These are phyloP conservation scores for Eretmodus cyanostictus DNA, from an alignment of 2,113 vertebrate species.

Conservation along the genomic window DNA sequence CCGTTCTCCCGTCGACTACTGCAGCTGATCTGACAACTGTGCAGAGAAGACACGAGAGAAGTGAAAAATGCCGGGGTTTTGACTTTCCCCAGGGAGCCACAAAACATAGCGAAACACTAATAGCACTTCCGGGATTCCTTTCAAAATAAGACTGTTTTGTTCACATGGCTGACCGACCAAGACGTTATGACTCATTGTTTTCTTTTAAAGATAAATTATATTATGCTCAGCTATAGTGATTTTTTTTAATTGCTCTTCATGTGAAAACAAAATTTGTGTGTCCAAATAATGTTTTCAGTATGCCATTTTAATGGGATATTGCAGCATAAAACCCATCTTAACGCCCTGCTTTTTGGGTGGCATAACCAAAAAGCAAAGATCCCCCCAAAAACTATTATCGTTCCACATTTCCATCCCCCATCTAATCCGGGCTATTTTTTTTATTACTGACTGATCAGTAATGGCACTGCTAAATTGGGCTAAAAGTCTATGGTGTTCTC, in stretches of 20 bases:
- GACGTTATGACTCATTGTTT: background rate
- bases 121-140: background rate
- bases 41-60: background rate
- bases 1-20: accelerated
- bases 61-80: slow-evolving; percentile 35
- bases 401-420: background rate
- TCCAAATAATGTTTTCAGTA: background rate
- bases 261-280: background rate
- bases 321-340: background rate
- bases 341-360: background rate
- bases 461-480: background rate
- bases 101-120: accelerated
- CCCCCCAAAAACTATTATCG: background rate
- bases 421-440: background rate
- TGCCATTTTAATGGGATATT: background rate
- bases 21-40: background rate
- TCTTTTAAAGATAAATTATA: background rate
- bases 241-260: background rate
- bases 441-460: background rate
- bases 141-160: slow-evolving; percentile 10
- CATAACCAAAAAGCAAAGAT: background rate
- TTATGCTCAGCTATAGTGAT: background rate
- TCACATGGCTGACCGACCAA: background rate
- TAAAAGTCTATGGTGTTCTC: background rate
- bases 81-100: background rate